phyloP scores from a whole-genome alignment of 2,113 vertebrate genomes.

The Cephalopterus ornatus region DNA sequence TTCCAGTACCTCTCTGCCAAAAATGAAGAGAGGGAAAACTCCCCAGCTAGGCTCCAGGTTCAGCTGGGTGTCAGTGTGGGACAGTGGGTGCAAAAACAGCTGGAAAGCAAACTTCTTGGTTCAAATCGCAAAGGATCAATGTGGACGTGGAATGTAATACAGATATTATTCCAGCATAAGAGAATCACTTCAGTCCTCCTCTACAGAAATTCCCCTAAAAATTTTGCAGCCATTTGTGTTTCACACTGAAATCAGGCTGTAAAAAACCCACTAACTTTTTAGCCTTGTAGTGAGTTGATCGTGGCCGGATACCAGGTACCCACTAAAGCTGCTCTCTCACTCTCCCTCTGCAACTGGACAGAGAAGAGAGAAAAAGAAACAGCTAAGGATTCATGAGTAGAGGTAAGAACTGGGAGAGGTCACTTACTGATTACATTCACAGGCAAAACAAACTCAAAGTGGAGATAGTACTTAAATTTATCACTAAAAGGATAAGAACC shows the following conservation, averaged over 20 bases:
- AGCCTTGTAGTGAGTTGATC: neutral
- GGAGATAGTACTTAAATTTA: no score
- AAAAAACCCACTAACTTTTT: neutral
- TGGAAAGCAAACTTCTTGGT: neutral
- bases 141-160: rapidly evolving
- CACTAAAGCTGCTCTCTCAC: no score
- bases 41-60: neutral
- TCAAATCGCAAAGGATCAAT: neutral
- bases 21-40: neutral
- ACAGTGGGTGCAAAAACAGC: neutral
- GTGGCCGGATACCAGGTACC: no score
- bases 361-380: no score
- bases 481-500: no score
- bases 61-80: neutral
- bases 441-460: no score
- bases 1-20: neutral
- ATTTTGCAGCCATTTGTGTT: neutral
- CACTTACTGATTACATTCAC: no score
- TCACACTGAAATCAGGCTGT: neutral
- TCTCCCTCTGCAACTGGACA: no score
- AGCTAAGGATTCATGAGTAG: no score
- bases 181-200: neutral
- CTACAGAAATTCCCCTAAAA: neutral
- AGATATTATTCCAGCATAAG: neutral
- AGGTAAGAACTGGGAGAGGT: no score